A percentile compares a stretch with the other conserved stretches of the same genome.
Conservation (phyloP, 1,140 invertebrate species). For the Spodoptera litura region DNA sequence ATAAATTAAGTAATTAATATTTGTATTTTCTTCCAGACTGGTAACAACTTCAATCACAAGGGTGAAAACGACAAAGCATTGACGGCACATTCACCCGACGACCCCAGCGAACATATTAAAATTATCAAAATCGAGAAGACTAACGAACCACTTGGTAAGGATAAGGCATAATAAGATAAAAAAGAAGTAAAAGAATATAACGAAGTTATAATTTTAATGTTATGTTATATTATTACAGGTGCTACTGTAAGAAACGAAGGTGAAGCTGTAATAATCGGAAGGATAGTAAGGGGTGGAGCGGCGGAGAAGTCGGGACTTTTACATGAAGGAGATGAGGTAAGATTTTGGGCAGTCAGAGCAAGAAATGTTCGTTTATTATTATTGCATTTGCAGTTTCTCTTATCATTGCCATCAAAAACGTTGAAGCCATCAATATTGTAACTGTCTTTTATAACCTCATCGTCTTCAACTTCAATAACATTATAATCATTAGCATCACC, state of each 20-base stretch:
- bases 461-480: too few relatives aligned
- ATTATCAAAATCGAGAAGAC: slow-evolving; percentile 99
- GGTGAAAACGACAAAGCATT: slow-evolving; percentile 78
- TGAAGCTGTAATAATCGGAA: slow-evolving; percentile 96
- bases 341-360: background rate
- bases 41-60: slow-evolving; percentile 79
- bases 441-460: too few relatives aligned
- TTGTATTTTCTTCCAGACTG: slow-evolving; percentile 64
- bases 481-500: too few relatives aligned
- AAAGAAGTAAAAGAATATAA: background rate
- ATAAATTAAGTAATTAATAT: too few relatives aligned
- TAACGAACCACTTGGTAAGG: slow-evolving; percentile 94
- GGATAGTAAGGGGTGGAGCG: slow-evolving; percentile 97
- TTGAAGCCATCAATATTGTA: too few relatives aligned
- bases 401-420: too few relatives aligned
- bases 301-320: slow-evolving; percentile 97
- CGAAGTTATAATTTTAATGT: background rate
- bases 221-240: slow-evolving; percentile 85
- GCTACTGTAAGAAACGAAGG: slow-evolving; percentile 98
- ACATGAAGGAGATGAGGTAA: slow-evolving; percentile 97
- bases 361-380: too few relatives aligned
- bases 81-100: slow-evolving; percentile 85
- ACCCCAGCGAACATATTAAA: slow-evolving; percentile 94
- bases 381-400: too few relatives aligned
- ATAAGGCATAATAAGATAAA: too few relatives aligned